Evolutionary conservation across 2,113 vertebrate species (phyloP).

Genomic region (Noctilio leporinus): DNA sequence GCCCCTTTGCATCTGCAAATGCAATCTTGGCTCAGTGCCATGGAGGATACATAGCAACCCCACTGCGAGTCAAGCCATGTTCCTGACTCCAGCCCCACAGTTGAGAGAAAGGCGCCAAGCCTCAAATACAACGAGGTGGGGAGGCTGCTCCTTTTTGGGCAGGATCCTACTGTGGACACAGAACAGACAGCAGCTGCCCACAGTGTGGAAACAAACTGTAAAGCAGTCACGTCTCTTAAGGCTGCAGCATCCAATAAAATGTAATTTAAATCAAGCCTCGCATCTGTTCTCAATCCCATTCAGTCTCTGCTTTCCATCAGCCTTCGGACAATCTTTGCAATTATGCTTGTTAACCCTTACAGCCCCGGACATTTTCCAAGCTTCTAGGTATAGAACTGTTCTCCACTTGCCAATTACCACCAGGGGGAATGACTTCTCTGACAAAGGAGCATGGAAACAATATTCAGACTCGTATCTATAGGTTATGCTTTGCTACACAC

Average conservation of each 20-base stretch:
- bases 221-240: constrained; percentile 72
- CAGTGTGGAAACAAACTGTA: constrained; percentile 73
- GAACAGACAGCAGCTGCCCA: constrained; percentile 67
- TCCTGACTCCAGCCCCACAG: constrained; percentile 46
- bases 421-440: not conserved
- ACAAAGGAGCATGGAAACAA: not conserved
- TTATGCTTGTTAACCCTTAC: constrained; percentile 65
- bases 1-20: constrained; percentile 44
- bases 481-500: not conserved
- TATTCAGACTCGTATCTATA: not conserved
- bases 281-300: constrained; percentile 76
- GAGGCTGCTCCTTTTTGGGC: constrained; percentile 62
- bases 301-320: constrained; percentile 74
- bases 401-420: not conserved
- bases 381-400: not conserved
- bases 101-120: constrained; percentile 63
- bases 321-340: constrained; percentile 59
- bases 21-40: constrained; percentile 48
- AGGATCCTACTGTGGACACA: constrained; percentile 67
- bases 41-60: constrained; percentile 22
- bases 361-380: constrained; percentile 4
- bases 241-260: constrained; percentile 73
- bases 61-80: constrained; percentile 42
- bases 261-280: constrained; percentile 75
- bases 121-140: constrained; percentile 57